phyloP scores from a whole-genome alignment of 2,888 invertebrate genomes.

The Terebella lapidaria region DNA sequence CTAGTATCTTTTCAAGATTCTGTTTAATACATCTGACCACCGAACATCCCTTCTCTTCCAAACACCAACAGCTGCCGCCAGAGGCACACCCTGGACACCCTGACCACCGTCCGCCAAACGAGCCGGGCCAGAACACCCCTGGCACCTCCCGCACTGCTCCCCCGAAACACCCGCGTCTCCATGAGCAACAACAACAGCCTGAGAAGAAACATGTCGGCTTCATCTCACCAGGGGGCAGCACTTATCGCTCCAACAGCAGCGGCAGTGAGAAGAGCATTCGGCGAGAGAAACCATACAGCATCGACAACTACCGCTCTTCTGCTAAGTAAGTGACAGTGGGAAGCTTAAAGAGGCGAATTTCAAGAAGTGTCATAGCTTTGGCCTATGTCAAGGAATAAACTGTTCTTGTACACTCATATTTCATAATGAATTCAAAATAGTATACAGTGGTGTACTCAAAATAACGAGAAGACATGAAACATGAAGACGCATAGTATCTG shows the following conservation, averaged over 20 bases:
- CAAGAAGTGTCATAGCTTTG: too few relatives aligned
- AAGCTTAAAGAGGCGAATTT: too few relatives aligned
- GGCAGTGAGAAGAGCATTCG: not conserved
- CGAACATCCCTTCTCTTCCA: too few relatives aligned
- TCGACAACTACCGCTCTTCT: conserved; percentile 37
- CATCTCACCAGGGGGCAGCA: not conserved
- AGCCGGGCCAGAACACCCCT: not conserved
- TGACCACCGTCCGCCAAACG: not conserved
- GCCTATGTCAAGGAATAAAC: too few relatives aligned
- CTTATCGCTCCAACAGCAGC: not conserved
- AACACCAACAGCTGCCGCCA: conserved; percentile 2
- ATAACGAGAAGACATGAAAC: too few relatives aligned
- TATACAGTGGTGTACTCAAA: too few relatives aligned
- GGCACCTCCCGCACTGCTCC: not conserved
- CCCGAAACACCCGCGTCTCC: not conserved
- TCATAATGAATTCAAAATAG: too few relatives aligned
- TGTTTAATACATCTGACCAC: too few relatives aligned
- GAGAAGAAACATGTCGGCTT: not conserved
- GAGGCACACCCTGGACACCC: conserved; percentile 1
- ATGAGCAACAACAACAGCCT: conserved; percentile 3
- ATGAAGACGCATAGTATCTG: too few relatives aligned
- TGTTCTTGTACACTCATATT: too few relatives aligned
- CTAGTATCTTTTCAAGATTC: too few relatives aligned
- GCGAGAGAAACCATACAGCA: conserved; percentile 30
- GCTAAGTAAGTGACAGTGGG: conserved; percentile 1